Evolutionary conservation across 2,113 vertebrate species (phyloP).

Genomic region (Urocolius indicus): DNA sequence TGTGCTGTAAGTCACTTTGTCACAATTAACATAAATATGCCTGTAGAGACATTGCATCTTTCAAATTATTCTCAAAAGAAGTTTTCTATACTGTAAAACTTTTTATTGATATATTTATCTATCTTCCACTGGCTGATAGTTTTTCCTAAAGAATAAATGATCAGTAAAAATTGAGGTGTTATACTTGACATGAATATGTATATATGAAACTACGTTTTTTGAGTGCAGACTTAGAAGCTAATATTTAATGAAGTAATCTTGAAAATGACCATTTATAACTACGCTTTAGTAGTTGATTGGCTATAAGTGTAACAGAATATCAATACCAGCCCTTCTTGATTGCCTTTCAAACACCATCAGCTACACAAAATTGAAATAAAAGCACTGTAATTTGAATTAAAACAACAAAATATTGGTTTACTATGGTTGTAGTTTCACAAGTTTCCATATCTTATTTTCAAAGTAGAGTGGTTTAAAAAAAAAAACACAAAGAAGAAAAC

Average conservation of each 20-base stretch:
- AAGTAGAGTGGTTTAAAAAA: not conserved
- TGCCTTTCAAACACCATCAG: not conserved
- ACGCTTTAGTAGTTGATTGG: not conserved
- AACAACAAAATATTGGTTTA: not conserved
- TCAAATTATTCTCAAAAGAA: not conserved
- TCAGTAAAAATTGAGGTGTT: not conserved
- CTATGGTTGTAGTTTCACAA: accelerated
- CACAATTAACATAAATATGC: not conserved
- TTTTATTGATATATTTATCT: not conserved
- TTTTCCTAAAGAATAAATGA: not conserved
- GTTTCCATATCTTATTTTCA: not conserved
- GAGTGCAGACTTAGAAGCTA: not conserved
- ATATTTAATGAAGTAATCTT: not conserved
- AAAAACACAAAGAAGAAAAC: accelerated
- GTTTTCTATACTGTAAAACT: not conserved
- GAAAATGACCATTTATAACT: not conserved
- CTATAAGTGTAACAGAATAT: not conserved
- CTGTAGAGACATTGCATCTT: not conserved
- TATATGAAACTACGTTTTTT: not conserved
- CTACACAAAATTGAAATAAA: not conserved
- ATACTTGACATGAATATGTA: not conserved
- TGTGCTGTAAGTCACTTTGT: not conserved
- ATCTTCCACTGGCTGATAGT: not conserved
- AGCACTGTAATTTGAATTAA: not conserved
- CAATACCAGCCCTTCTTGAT: not conserved